Base-by-base conservation (phyloP, 2,888 invertebrate species). In the Aphodius granarius region DNA sequence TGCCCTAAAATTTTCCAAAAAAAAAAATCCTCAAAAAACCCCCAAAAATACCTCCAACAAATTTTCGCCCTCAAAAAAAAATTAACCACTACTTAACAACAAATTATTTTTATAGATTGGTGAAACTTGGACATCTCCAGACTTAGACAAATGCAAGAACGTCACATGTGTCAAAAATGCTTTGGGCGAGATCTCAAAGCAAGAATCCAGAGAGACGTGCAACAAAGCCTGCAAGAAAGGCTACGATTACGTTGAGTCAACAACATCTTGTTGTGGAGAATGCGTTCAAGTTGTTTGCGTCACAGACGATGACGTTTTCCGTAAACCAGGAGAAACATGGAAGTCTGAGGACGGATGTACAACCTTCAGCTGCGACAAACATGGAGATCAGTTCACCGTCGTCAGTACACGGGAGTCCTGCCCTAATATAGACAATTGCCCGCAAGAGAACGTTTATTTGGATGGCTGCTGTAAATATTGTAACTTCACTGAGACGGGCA, bases 381-480 rank as follows among this genome's bases (percentile, higher is more conserved):
- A 82, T n/a, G 86, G 84, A 70, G 89, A 88, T 0, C 88, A 91
- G 79, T 86, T 93, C 76, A 79, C 83, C 1, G 84, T 87, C 1
- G 79, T 83, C 0, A 84, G 83, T 13, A 80, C 82, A 22, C 83
- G 85, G 72, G 88, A 89, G 81, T 83, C 89, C 0, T 95, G 95
- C 82, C 92, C 93, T 0, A 90, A 91, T 85, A 84, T 93, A 23
- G 83, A 85, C n/a, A 83, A 86, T 66, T 95, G 95, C 82, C 87
- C 89, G 0, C 85, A 88, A 0, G 88, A 90, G 19, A 85, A 90
- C 77, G 81, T 91, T 17, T 89, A 91, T 81, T 85, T 87, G 15
- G 91, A 92, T 21, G 92, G 92, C 71, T 95, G 95, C 84, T 95
- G 95, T 81, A 87, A 89, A 23, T 85, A 88, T 70, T 95, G 95